Base-by-base conservation (phyloP, 92 coral and sea anemone genomes). In the Pocillopora meandrina region DNA sequence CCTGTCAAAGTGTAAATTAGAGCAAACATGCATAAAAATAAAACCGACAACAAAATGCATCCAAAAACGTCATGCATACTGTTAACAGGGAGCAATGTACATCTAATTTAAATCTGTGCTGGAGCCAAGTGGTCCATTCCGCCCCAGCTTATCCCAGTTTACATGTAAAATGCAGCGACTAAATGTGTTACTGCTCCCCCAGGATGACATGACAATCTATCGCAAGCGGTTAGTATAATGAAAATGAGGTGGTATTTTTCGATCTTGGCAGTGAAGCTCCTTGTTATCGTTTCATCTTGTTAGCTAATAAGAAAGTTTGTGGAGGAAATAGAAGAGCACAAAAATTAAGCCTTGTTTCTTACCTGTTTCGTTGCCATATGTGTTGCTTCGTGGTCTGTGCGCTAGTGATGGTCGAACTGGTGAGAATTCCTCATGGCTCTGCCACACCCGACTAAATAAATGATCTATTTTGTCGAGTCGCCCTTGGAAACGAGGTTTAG, bases 401-500 rank as follows among this genome's bases (percentile, higher is more conserved):
- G 89, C 56, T 63, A 83, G 79, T 42, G 75, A 62, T 57, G 89
- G 72, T 52, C 84, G 90, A 59, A 92, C 89, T n/a, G 92, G 90
- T 9, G 97, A 90, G 59, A 89, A 88, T 68, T 89, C 89, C 20
- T 94, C 98, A 67, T 94, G 98, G 82, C 98, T 94, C 78, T 92
- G 89, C 98, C 98, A 94, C 56, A 94, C 98, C 36, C 98, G 93
- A 56, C 98, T 85, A 67, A 96, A 96, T 26, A 96, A 81, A 66
- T 93, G 92, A 65, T 95, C 98, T 71, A 96, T 96, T 33, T 93
- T 80, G 63, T 89, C 93, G 11, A 94, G 84, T 81, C 96, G 91
- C 69, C 99, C 99, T 79, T 94, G 94, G 78, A 96, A 96, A 76
- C 99, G 94, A 77, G 99, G 99, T 80, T 91, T 96, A 23, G 98